A percentile compares a stretch with the other conserved stretches of the same genome.
Evolutionary conservation across 2,888 invertebrate genomes (phyloP).

Genomic region (Torymus auratus): DNA sequence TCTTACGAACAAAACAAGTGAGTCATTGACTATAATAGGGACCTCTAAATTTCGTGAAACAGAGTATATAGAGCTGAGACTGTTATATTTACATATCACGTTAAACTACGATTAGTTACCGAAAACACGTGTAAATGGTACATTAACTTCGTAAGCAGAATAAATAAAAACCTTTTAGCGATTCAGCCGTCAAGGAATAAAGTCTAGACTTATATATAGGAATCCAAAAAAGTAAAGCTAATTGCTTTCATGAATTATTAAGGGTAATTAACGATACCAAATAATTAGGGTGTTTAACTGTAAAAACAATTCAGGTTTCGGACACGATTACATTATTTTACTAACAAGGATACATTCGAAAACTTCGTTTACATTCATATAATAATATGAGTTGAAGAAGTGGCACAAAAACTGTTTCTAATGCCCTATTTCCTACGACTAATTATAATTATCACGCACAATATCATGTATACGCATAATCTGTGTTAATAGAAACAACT

Average conservation of each 20-base stretch:
- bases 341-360: too few species aligned
- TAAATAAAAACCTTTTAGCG: conserved; percentile 25
- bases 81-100: conserved; percentile 2
- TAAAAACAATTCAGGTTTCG: not conserved
- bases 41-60: too few species aligned
- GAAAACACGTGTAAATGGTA: conserved; percentile 40
- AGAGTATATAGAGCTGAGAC: too few species aligned
- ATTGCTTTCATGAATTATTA: conserved; percentile 39
- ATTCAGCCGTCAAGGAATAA: conserved; percentile 32
- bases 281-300: conserved; percentile 1
- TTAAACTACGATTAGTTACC: conserved; percentile 22
- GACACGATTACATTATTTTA: not conserved
- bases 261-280: conserved; percentile 18
- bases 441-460: not conserved
- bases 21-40: too few species aligned
- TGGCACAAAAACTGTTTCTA: too few species aligned
- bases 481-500: too few species aligned
- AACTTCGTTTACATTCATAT: too few species aligned
- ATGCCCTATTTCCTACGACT: not conserved
- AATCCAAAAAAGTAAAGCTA: conserved; percentile 26
- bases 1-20: too few species aligned
- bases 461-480: too few species aligned
- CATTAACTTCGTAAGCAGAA: conserved; percentile 44
- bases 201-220: not conserved
- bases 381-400: too few species aligned